Percentiles rank a stretch among this genome's conserved stretches.
These are phyloP conservation scores for Syrphus vitripennis DNA, from an alignment of 2,888 invertebrate genomes.

Conservation along the genomic window DNA sequence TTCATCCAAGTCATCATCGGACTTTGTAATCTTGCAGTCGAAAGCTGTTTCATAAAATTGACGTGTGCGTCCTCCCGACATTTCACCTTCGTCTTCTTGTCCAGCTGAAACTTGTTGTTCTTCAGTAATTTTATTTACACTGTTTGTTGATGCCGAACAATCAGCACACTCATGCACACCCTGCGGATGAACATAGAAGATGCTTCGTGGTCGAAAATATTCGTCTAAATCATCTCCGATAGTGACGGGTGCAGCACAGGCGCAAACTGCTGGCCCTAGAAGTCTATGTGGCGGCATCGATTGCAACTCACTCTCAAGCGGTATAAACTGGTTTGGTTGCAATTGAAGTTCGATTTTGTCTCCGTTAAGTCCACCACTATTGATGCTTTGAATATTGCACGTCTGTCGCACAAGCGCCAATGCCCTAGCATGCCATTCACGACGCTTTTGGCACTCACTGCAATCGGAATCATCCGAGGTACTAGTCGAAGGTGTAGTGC, in stretches of 20 bases:
- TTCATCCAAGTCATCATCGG: conserved; percentile 90
- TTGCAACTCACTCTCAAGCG: conserved; percentile 75
- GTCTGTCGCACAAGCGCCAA: conserved; percentile 80
- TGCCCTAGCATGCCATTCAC: conserved; percentile 81
- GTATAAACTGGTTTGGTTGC: conserved; percentile 73
- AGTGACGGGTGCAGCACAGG: conserved; percentile 86
- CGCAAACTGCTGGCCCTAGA: conserved; percentile 86
- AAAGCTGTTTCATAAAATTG: conserved; percentile 95
- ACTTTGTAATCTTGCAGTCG: conserved; percentile 92
- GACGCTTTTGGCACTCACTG: conserved; percentile 81
- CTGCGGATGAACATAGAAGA: conserved; percentile 87
- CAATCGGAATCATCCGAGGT: conserved; percentile 81
- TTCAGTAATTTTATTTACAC: conserved; percentile 53
- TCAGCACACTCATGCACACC: conserved; percentile 83
- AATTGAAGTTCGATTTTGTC: conserved; percentile 71
- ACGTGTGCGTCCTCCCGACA: conserved; percentile 84
- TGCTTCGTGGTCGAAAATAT: conserved; percentile 86
- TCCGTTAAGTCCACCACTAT: conserved; percentile 69
- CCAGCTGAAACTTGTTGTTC: conserved; percentile 42
- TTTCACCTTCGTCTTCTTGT: conserved; percentile 80
- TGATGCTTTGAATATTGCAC: conserved; percentile 78
- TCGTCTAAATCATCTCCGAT: conserved; percentile 84
- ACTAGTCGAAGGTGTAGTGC: conserved; percentile 80
- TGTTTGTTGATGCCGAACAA: conserved; percentile 74
- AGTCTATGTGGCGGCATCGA: conserved; percentile 88